Conservation (phyloP, 2,888 invertebrate genomes). For the Adelphocoris suturalis region DNA sequence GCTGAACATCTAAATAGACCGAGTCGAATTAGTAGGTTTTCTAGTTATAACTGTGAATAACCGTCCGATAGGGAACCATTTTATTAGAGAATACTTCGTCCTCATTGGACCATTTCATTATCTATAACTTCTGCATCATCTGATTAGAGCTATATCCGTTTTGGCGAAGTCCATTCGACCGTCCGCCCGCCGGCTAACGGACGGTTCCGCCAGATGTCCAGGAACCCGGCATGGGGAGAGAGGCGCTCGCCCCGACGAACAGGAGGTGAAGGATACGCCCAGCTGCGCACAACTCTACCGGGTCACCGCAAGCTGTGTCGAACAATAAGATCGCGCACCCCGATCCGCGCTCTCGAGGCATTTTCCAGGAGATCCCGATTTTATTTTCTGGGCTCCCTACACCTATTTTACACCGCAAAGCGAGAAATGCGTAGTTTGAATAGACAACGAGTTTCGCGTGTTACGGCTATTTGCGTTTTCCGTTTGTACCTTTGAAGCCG, state of each 20-base stretch:
- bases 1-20: no score
- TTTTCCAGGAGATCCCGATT: conserved; percentile 2
- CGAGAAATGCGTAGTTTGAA: conserved; percentile 2
- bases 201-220: conserved; percentile 38
- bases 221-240: not conserved
- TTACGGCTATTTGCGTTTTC: conserved; percentile 21
- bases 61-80: no score
- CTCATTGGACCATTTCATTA: no score
- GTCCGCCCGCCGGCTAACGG: conserved; percentile 1
- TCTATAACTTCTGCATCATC: no score
- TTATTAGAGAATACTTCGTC: no score
- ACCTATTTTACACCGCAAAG: not conserved
- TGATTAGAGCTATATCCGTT: not conserved
- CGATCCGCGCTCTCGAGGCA: not conserved
- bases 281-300: conserved; percentile 20
- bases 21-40: no score
- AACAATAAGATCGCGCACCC: conserved; percentile 26
- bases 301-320: conserved; percentile 2
- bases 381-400: conserved; percentile 1
- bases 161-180: conserved; percentile 4
- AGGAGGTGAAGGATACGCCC: conserved; percentile 32
- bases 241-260: not conserved
- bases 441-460: not conserved
- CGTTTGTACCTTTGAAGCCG: not conserved
- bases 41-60: no score